Evolutionary conservation across 2,113 vertebrate species (phyloP).

Genomic region (Andinoacara biseriatus): DNA sequence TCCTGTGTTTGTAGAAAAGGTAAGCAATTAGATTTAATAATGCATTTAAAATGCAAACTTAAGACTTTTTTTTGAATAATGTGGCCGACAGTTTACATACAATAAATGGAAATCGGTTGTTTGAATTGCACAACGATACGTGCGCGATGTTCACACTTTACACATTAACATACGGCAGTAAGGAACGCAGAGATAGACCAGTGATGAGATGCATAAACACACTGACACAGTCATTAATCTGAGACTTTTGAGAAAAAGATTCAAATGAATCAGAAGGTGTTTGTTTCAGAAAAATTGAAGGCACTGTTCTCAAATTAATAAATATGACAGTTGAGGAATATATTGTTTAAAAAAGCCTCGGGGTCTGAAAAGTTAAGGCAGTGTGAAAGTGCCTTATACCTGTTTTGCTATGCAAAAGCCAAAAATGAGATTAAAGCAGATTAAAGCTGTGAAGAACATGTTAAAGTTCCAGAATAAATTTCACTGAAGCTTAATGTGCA

Average conservation of each 20-base stretch:
- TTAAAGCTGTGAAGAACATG: background rate
- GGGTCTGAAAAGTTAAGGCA: background rate
- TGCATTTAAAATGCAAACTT: no score
- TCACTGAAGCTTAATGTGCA: background rate
- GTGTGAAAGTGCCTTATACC: background rate
- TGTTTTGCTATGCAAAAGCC: background rate
- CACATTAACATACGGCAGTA: background rate
- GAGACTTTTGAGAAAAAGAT: background rate
- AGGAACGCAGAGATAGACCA: background rate
- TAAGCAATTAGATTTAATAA: background rate
- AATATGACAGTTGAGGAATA: background rate
- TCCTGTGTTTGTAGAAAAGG: background rate
- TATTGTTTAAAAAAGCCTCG: background rate
- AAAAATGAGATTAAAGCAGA: background rate
- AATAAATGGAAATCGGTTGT: background rate
- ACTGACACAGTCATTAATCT: background rate
- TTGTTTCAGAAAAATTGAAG: background rate
- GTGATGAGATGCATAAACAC: background rate
- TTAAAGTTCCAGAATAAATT: background rate
- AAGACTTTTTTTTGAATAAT: no score
- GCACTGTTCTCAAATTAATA: background rate
- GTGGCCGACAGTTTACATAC: background rate
- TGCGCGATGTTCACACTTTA: rapidly evolving
- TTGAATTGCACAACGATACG: background rate
- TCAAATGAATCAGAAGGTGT: rapidly evolving